A percentile compares a stretch with the other conserved stretches of the same genome.
phyloP scores from a whole-genome alignment of 2,113 vertebrate species.

The Vimba vimba region DNA sequence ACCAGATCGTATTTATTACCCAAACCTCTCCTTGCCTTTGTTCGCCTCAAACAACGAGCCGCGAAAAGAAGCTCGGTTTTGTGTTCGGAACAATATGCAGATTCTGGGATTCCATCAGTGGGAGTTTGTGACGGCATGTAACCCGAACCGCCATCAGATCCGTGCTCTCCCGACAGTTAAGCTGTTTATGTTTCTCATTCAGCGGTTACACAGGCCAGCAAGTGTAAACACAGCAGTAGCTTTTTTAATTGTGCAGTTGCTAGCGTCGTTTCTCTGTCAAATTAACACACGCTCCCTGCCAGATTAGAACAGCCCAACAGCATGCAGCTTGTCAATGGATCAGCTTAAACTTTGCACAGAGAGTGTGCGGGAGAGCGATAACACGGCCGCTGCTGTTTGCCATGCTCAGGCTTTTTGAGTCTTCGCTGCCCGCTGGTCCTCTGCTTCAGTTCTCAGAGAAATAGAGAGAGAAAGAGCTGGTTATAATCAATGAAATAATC shows the following conservation, averaged over 20 bases:
- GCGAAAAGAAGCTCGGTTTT: slow-evolving; percentile 76
- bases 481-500: too few species aligned
- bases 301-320: slow-evolving; percentile 71
- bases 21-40: slow-evolving; percentile 61
- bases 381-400: slow-evolving; percentile 71
- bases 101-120: slow-evolving; percentile 76
- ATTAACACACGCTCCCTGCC: slow-evolving; percentile 70
- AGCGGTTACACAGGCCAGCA: slow-evolving; percentile 77
- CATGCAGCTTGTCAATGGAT: slow-evolving; percentile 74
- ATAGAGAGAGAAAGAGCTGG: slow-evolving; percentile 16
- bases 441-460: slow-evolving; percentile 38
- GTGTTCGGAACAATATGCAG: slow-evolving; percentile 66
- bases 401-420: slow-evolving; percentile 56
- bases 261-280: slow-evolving; percentile 73
- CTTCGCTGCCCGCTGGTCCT: slow-evolving; percentile 55
- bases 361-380: slow-evolving; percentile 75
- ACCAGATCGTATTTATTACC: slow-evolving; percentile 77
- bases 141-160: slow-evolving; percentile 46
- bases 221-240: slow-evolving; percentile 80
- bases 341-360: slow-evolving; percentile 83
- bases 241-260: slow-evolving; percentile 80
- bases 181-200: slow-evolving; percentile 80
- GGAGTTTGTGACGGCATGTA: slow-evolving; percentile 31
- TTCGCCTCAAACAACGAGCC: slow-evolving; percentile 74
- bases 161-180: slow-evolving; percentile 68